These are phyloP conservation scores for Struthio camelus DNA, from an alignment of 2,113 vertebrate species.

Conservation along the genomic window DNA sequence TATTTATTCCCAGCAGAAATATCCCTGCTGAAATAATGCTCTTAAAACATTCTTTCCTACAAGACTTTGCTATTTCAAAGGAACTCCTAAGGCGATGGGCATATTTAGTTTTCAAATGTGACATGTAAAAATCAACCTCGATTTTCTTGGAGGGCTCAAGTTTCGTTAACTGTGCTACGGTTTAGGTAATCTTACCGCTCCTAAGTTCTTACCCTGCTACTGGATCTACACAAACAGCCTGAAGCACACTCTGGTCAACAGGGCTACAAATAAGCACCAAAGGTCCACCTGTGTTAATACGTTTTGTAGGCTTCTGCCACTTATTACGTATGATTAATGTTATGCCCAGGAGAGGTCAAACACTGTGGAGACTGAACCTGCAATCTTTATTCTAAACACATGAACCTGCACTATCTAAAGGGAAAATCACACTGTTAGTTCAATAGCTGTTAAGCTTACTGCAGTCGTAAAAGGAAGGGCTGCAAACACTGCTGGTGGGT, in stretches of 20 bases:
- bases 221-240: conserved; percentile 27
- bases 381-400: neutral
- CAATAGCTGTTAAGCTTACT: neutral
- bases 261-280: neutral
- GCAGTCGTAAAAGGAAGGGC: neutral
- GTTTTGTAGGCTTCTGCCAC: neutral
- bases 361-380: neutral
- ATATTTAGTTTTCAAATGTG: conserved; percentile 37
- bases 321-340: neutral
- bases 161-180: neutral
- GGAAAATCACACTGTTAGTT: neutral
- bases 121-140: conserved; percentile 27
- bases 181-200: conserved; percentile 45
- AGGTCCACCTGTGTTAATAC: neutral
- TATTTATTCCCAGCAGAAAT: conserved; percentile 55
- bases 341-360: neutral
- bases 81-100: conserved; percentile 25
- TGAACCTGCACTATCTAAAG: neutral
- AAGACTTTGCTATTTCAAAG: conserved; percentile 30
- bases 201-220: conserved; percentile 27
- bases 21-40: conserved; percentile 16
- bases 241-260: neutral
- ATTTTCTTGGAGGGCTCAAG: conserved; percentile 15
- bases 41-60: conserved; percentile 46
- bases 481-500: neutral